Base-by-base conservation (phyloP, 1,140 invertebrate genomes). In the Cataglyphis hispanica region DNA sequence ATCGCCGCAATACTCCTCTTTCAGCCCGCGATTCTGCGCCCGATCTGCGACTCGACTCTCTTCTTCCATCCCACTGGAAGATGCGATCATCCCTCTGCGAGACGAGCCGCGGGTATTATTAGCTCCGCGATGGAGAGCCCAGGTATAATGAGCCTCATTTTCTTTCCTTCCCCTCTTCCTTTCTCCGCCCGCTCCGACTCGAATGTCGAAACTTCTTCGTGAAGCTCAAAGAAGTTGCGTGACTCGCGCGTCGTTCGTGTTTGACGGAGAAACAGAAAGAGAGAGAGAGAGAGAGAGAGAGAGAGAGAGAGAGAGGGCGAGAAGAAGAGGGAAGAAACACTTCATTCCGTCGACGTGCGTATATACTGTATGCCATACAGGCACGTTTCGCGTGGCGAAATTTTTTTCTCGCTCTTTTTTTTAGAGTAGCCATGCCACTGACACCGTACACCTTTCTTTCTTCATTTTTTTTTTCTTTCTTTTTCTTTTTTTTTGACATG, bases 141-240 rank as follows among this genome's bases (percentile, higher is more conserved):
- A 53, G 64, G 53, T 72, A 81, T 86, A 66, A 83, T 76, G 76
- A 83, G 77, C 74, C 85, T 86, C 72, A 72, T 76, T 86, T 85
- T 69, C 63, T 81, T 80, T 80, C 40, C 66, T 11, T 70, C 53
- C 53, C 37, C 31, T 53, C 13, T 16, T 40, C 64, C 75, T 50
- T 61, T 22, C n/a, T n/a, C 40, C 60, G 13, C 10, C 72, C 46
- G 19, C 74, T 3, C 31, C 83, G 31, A 64, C 72, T 84, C 70
- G 80, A 76, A 84, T 76, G 78, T 86, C 85, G 77, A 80, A 80
- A 80, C 43, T 67, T 50, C 34, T 81, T 53, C 61, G 66, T 85
- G 34, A 86, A 86, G 60, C 53, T 66, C 58, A 66, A 46, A 84
- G 60, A 80, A 66, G 60, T 80, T 78, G 75, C 74, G 63, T 58